Conservation (phyloP, 2,797 vertebrate species). For the Lophius americanus region DNA sequence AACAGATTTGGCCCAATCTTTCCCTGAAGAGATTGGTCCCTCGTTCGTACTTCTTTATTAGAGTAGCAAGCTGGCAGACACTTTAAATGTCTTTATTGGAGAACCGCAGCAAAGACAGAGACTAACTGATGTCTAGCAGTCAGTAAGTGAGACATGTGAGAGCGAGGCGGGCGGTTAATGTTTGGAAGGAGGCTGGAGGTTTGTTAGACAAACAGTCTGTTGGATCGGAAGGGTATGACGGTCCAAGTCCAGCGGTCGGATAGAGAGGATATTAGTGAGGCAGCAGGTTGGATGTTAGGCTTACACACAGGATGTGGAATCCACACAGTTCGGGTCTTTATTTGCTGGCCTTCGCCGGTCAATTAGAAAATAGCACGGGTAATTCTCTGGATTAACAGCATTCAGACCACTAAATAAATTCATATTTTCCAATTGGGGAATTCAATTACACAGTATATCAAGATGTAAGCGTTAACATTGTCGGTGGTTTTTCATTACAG, state of each 20-base stretch:
- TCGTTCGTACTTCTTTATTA: conserved; percentile 76
- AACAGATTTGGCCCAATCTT: conserved; percentile 85
- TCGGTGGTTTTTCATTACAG: conserved; percentile 21
- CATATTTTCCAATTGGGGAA: conserved; percentile 46
- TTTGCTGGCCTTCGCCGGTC: conserved; percentile 43
- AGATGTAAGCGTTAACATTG: conserved; percentile 13
- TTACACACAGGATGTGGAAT: conserved; percentile 19
- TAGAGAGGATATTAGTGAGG: neutral
- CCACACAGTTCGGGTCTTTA: conserved; percentile 30
- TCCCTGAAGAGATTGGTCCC: conserved; percentile 83
- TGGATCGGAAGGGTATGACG: conserved; percentile 1
- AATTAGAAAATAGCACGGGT: conserved; percentile 59
- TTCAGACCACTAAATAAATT: conserved; percentile 47
- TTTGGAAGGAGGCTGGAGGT: conserved; percentile 10
- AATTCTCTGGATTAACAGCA: conserved; percentile 56
- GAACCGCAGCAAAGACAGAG: conserved; percentile 40
- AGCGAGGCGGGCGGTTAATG: conserved; percentile 26
- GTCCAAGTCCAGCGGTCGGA: neutral
- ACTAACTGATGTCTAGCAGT: conserved; percentile 18
- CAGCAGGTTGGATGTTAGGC: conserved; percentile 1
- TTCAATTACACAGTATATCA: conserved; percentile 41
- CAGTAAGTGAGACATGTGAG: conserved; percentile 38
- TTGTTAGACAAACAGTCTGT: conserved; percentile 13
- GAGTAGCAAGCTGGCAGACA: conserved; percentile 72
- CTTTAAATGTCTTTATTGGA: conserved; percentile 54